Evolutionary conservation across 1,140 invertebrate species (phyloP).

Genomic region (Neodiprion virginianus): DNA sequence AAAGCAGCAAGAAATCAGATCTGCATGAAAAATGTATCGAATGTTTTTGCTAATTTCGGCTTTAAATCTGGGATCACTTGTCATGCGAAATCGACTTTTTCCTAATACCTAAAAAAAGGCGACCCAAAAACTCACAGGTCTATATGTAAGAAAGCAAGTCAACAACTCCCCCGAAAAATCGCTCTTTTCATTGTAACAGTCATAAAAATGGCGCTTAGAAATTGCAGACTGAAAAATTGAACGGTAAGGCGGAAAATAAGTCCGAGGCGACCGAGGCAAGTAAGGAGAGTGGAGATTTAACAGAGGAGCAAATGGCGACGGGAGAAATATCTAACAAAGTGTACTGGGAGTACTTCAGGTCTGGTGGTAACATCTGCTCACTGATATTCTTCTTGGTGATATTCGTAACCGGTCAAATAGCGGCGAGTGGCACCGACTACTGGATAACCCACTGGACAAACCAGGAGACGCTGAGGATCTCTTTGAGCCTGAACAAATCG

Average conservation of each 20-base stretch:
- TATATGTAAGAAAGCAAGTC: background rate
- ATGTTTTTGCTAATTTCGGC: too few relatives aligned
- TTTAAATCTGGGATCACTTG: too few relatives aligned
- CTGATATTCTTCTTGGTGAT: slow-evolving; percentile 66
- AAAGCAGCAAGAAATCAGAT: too few relatives aligned
- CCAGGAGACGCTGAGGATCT: slow-evolving; percentile 40
- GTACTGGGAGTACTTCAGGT: slow-evolving; percentile 71
- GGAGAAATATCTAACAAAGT: slow-evolving; percentile 66
- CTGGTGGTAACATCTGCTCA: slow-evolving; percentile 68
- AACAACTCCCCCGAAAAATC: background rate
- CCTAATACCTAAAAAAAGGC: background rate
- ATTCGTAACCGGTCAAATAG: slow-evolving; percentile 72
- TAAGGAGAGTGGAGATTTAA: slow-evolving; percentile 21
- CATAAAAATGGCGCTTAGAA: background rate
- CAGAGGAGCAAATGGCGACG: slow-evolving; percentile 48
- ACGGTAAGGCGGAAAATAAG: background rate
- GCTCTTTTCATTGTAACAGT: background rate
- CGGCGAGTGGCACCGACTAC: slow-evolving; percentile 77
- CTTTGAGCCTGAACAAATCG: slow-evolving; percentile 27
- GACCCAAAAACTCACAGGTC: background rate
- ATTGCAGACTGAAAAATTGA: background rate
- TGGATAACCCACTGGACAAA: slow-evolving; percentile 81
- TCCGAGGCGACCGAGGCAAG: slow-evolving; percentile 28
- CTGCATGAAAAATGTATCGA: too few relatives aligned
- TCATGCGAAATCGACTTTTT: too few relatives aligned